Conservation (phyloP, 2,888 invertebrate genomes). For the Nycteola revayana region DNA sequence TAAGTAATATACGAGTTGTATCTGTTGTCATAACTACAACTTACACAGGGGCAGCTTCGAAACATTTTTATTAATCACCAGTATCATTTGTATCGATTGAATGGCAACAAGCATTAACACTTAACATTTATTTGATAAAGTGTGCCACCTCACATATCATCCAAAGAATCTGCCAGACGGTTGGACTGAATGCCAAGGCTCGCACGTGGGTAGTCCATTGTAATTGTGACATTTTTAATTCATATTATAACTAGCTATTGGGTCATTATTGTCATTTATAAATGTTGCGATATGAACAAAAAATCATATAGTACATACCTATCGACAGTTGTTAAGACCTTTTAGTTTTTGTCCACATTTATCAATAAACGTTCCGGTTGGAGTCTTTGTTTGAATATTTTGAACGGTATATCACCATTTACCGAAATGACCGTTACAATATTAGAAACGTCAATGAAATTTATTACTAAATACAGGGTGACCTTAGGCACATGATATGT, state of each 20-base stretch:
- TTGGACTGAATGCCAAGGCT: conserved; percentile 74
- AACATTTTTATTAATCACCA: conserved; percentile 1
- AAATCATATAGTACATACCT: too few species aligned
- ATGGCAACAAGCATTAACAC: conserved; percentile 44
- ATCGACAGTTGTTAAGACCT: conserved; percentile 22
- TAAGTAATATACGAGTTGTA: too few species aligned
- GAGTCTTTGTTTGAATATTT: conserved; percentile 11
- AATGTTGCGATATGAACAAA: conserved; percentile 33
- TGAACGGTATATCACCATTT: conserved; percentile 14
- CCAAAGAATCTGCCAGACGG: conserved; percentile 68
- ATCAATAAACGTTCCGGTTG: conserved; percentile 25
- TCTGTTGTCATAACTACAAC: too few species aligned
- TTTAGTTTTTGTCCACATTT: conserved; percentile 25
- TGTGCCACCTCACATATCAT: conserved; percentile 50
- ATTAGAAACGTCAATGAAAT: conserved; percentile 13
- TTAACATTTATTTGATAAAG: conserved; percentile 43
- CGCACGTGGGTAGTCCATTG: conserved; percentile 65
- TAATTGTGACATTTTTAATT: conserved; percentile 63
- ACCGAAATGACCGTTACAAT: conserved; percentile 8
- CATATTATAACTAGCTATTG: conserved; percentile 50
- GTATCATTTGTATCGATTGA: too few species aligned
- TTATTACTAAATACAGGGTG: conserved; percentile 12
- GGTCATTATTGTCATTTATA: conserved; percentile 46
- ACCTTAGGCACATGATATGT: conserved; percentile 5
- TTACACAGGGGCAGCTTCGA: too few species aligned